Conservation (phyloP, 1,140 invertebrate genomes). For the Aphidius gifuensis region DNA sequence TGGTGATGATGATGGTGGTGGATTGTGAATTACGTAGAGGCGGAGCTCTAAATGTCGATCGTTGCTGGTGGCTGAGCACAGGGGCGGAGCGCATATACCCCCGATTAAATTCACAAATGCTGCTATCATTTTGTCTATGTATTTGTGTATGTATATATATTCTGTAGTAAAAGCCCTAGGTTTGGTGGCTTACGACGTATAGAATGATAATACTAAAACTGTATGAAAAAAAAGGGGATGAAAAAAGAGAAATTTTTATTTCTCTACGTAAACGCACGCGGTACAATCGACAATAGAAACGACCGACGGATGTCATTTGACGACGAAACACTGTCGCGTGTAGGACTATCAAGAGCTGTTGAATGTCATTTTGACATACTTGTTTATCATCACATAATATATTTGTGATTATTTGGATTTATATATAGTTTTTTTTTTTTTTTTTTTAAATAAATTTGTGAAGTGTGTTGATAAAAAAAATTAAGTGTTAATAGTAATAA, state of each 20-base stretch:
- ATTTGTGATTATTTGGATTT: background rate
- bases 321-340: conserved; percentile 32
- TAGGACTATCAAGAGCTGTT: conserved; percentile 5
- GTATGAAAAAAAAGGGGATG: no score
- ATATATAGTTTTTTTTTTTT: conserved; percentile 16
- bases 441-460: conserved; percentile 15
- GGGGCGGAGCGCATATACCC: conserved; percentile 20
- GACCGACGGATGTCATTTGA: conserved; percentile 35
- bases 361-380: background rate
- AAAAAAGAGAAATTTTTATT: no score
- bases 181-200: conserved; percentile 24
- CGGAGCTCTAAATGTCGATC: conserved; percentile 15
- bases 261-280: conserved; percentile 28
- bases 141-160: conserved; percentile 2
- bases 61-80: conserved; percentile 2
- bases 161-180: conserved; percentile 26
- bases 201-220: no score
- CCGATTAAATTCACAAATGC: conserved; percentile 22
- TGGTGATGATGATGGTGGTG: conserved; percentile 14
- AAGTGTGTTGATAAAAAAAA: conserved; percentile 8
- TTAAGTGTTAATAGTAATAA: conserved; percentile 14
- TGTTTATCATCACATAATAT: background rate
- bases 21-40: conserved; percentile 14
- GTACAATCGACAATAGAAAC: conserved; percentile 20
- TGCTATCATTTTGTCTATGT: background rate